Conservation (phyloP, 2,113 vertebrate species). For the Amazona guildingii region DNA sequence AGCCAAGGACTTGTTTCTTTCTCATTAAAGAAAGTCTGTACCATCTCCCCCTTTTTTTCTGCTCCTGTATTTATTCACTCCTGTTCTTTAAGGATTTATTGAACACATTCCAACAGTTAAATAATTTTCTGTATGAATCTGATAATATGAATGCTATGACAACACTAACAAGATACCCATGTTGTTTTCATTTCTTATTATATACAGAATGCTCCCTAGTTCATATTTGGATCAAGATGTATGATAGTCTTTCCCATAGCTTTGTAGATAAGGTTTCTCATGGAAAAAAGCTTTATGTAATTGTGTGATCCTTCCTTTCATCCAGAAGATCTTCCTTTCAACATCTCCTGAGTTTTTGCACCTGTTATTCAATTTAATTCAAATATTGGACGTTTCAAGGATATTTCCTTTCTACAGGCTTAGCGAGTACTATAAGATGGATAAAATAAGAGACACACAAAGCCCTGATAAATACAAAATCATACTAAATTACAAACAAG, state of each 20-base stretch:
- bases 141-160: background rate
- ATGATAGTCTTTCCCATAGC: background rate
- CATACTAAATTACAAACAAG: background rate
- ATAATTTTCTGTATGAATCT: background rate
- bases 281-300: background rate
- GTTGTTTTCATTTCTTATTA: background rate
- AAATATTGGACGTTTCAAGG: background rate
- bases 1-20: background rate
- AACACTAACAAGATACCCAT: background rate
- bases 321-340: background rate
- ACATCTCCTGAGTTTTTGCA: background rate
- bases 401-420: background rate
- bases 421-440: background rate
- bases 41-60: background rate
- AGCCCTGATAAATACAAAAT: background rate
- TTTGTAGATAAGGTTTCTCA: background rate
- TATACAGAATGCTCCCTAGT: background rate
- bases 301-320: background rate
- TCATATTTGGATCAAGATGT: background rate
- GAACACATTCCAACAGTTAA: background rate
- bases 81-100: background rate
- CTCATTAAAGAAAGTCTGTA: background rate
- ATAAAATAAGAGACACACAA: background rate
- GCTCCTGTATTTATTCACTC: background rate
- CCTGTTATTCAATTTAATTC: background rate